These are phyloP conservation scores for Thymelicus sylvestris DNA, from an alignment of 2,888 invertebrate species.

Conservation along the genomic window DNA sequence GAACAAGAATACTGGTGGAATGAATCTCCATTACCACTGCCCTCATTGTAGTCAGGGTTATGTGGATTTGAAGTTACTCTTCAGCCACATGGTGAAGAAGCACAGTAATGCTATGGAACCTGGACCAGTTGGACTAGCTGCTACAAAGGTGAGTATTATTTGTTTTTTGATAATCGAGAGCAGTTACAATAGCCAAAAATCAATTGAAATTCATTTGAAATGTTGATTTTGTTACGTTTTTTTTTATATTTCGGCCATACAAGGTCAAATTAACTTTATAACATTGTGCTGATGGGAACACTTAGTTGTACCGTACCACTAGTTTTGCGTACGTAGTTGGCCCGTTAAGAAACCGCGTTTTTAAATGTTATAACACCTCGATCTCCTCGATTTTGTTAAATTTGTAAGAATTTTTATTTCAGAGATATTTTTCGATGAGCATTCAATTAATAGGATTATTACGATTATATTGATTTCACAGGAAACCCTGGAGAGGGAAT, in stretches of 20 bases:
- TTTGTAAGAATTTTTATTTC: no score
- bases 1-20: slow-evolving; percentile 76
- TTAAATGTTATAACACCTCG: no score
- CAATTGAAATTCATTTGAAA: background rate
- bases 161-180: background rate
- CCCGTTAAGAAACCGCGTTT: no score
- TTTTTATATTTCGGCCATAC: no score
- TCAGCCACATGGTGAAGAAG: slow-evolving; percentile 81
- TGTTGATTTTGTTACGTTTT: background rate
- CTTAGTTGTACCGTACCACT: no score
- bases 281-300: no score
- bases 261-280: no score
- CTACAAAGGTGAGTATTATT: slow-evolving; percentile 71
- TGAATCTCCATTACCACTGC: slow-evolving; percentile 79
- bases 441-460: slow-evolving; percentile 19
- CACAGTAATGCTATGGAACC: slow-evolving; percentile 73
- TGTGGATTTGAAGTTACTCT: slow-evolving; percentile 74
- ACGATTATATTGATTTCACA: slow-evolving; percentile 51
- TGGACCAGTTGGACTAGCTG: slow-evolving; percentile 74
- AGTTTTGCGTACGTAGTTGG: no score
- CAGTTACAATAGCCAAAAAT: no score
- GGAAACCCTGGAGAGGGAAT: slow-evolving; percentile 82
- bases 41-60: slow-evolving; percentile 79
- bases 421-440: background rate
- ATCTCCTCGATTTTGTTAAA: no score